A percentile compares a stretch with the other conserved stretches of the same genome.
These are phyloP conservation scores for Calidris pugnax DNA, from an alignment of 2,113 vertebrate genomes.

Conservation along the genomic window DNA sequence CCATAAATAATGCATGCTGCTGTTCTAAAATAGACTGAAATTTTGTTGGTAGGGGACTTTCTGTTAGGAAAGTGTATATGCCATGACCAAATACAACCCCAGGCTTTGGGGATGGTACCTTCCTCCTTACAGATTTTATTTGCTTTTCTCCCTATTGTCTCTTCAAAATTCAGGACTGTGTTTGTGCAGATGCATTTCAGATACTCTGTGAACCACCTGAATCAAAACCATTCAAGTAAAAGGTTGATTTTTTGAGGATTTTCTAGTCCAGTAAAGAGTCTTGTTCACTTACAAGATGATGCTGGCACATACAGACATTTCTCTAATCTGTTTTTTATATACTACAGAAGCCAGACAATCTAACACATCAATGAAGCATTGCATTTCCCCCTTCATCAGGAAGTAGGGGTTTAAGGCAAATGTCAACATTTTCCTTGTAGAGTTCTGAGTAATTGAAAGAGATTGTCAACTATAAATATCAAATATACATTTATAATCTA, in stretches of 20 bases:
- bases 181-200: background rate
- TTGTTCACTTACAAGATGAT: background rate
- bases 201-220: background rate
- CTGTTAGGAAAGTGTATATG: background rate
- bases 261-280: background rate
- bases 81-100: background rate
- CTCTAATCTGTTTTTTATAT: background rate
- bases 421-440: background rate
- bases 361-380: background rate
- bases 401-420: background rate
- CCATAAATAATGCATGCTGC: background rate
- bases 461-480: background rate
- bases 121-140: background rate
- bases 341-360: background rate
- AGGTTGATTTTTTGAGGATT: background rate
- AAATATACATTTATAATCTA: background rate
- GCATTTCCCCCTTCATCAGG: background rate
- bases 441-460: background rate
- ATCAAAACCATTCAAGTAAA: background rate
- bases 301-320: background rate
- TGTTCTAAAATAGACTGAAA: background rate
- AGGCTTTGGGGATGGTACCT: background rate
- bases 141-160: background rate
- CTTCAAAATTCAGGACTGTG: background rate
- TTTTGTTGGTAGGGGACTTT: background rate